Conservation (phyloP, 2,113 vertebrate genomes). For the Nyctereutes procyonoides region DNA sequence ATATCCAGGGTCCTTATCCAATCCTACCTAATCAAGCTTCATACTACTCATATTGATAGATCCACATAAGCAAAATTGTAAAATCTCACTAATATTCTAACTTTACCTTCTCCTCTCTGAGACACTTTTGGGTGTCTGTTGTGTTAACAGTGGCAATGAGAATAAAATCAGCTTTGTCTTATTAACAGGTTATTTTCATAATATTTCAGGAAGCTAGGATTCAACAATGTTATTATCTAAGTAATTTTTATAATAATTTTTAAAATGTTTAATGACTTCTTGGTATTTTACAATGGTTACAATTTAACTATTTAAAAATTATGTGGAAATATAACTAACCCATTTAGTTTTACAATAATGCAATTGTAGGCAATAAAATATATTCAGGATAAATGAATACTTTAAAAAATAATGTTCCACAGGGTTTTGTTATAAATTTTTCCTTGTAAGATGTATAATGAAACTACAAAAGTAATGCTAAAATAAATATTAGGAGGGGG, state of each 20-base stretch:
- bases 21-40: background rate
- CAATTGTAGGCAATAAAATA: background rate
- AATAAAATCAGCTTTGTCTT: background rate
- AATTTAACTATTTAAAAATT: background rate
- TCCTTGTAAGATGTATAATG: background rate
- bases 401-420: background rate
- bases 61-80: background rate
- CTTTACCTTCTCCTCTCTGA: background rate
- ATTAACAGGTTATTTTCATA: background rate
- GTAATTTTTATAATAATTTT: background rate
- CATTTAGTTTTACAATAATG: background rate
- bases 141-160: background rate
- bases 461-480: background rate
- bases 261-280: background rate
- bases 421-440: background rate
- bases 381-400: background rate
- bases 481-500: background rate
- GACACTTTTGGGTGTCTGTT: background rate
- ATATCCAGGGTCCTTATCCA: background rate
- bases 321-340: background rate
- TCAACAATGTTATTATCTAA: background rate
- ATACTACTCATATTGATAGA: background rate
- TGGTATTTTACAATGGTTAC: background rate
- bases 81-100: background rate
- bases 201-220: background rate